Evolutionary conservation across 2,888 invertebrate genomes (phyloP).

Genomic region (Brenthis ino): DNA sequence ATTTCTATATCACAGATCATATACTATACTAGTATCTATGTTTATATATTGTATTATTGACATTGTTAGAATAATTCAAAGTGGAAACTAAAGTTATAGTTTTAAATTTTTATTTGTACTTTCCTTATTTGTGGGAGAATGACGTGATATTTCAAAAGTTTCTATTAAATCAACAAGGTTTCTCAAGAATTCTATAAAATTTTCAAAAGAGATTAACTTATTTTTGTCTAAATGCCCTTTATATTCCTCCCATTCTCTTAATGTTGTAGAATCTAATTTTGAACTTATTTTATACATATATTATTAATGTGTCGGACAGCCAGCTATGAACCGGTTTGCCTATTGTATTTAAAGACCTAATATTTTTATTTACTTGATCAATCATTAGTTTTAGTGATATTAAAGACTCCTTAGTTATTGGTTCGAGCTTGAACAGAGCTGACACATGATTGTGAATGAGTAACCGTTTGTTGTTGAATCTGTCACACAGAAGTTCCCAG

Average conservation of each 20-base stretch:
- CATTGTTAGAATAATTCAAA: too few relatives aligned
- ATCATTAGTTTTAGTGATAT: conserved; percentile 20
- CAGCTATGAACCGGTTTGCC: conserved; percentile 19
- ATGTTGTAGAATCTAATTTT: conserved; percentile 21
- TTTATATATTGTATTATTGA: too few relatives aligned
- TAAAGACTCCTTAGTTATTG: conserved; percentile 21
- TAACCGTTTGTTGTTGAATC: conserved; percentile 33
- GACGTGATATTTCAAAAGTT: conserved; percentile 19
- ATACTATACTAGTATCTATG: too few relatives aligned
- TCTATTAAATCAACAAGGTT: conserved; percentile 42
- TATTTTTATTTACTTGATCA: conserved; percentile 27
- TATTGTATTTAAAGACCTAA: conserved; percentile 19
- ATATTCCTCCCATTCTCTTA: conserved; percentile 33
- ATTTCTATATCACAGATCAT: too few relatives aligned
- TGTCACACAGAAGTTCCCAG: conserved; percentile 30
- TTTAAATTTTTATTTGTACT: conserved; percentile 2
- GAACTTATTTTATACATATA: too few relatives aligned
- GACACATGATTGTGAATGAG: conserved; percentile 33
- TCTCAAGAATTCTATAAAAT: conserved; percentile 38
- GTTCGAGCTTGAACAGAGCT: conserved; percentile 29
- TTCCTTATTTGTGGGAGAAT: not conserved
- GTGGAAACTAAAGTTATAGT: too few relatives aligned
- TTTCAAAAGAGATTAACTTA: conserved; percentile 14
- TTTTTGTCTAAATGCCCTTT: conserved; percentile 21
- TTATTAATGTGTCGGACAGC: not conserved